Percentiles rank a stretch among this genome's conserved stretches.
Evolutionary conservation across 2,113 vertebrate genomes (phyloP).

Genomic region (Fregetta grallaria): DNA sequence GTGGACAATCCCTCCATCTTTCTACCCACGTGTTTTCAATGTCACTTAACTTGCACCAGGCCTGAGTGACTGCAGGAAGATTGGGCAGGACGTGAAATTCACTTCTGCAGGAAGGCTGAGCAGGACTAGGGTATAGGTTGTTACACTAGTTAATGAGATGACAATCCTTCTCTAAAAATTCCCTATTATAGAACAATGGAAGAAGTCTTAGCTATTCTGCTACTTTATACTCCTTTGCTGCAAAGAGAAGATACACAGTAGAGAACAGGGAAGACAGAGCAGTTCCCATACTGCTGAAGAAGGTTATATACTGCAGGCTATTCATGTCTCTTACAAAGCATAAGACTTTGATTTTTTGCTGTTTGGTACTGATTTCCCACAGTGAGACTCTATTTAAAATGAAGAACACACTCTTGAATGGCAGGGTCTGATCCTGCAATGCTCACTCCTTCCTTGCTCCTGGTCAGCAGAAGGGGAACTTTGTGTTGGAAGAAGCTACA

Average conservation of each 20-base stretch:
- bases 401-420: not conserved
- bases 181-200: not conserved
- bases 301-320: not conserved
- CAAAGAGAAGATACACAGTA: not conserved
- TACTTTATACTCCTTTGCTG: not conserved
- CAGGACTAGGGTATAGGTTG: not conserved
- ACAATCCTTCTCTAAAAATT: not conserved
- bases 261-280: not conserved
- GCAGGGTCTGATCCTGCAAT: rapidly evolving
- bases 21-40: not conserved
- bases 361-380: not conserved
- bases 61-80: not conserved
- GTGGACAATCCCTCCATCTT: not conserved
- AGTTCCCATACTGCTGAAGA: not conserved
- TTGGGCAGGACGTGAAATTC: not conserved
- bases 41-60: not conserved
- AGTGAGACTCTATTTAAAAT: not conserved
- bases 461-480: not conserved
- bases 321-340: not conserved
- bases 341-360: not conserved
- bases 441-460: not conserved
- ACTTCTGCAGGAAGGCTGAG: not conserved
- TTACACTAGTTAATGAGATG: not conserved
- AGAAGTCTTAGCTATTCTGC: not conserved
- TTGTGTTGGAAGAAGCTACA: not conserved